Evolutionary conservation across 2,113 vertebrate species (phyloP), one percentile per base, ranked within the genome.

Genomic region (Dasyprocta punctata): DNA sequence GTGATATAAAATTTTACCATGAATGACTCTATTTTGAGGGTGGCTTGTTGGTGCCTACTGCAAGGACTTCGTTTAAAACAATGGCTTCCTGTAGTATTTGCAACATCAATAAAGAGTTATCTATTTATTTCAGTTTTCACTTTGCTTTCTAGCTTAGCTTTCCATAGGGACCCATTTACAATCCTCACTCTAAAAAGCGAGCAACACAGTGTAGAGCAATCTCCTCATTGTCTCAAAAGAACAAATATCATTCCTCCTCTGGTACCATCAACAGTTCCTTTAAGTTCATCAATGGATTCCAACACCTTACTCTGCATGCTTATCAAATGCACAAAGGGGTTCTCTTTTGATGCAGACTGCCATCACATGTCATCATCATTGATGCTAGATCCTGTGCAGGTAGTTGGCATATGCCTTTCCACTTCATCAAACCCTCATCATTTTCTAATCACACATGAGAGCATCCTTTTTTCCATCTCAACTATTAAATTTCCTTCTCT

Each of bases 401-500:
- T 17, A 94, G 12, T 1, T 61, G 69, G 69, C 85, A 88, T 95
- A 86, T 44, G 8, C 93, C 83, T 94, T 96, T 93, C 92, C 71
- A 92, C 89, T 82, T 90, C 97, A 96, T 97, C 77, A 88, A 86
- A 63, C 77, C 49, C 60, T 26, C 95, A 97, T 93, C 77, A 83
- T 88, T 93, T 94, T 92, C 85, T 97, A 94, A 97, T 97, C 95
- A 90, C 82, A 96, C 92, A 63, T 44, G 54, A 89, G 30, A 95
- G 47, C 63, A 67, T 92, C 81, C 65, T 94, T 95, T 95, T 94
- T 85, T 82, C 47, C 86, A 36, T 92, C 60, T 96, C 69, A 80
- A 78, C 82, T 90, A 88, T 90, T 86, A 88, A 82, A 87, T 90
- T 96, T 97, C 84, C 61, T 88, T 94, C 83, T 89, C 2, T 75